Base-by-base conservation (phyloP, 2,113 vertebrate genomes). In the Chloropsis hardwickii region DNA sequence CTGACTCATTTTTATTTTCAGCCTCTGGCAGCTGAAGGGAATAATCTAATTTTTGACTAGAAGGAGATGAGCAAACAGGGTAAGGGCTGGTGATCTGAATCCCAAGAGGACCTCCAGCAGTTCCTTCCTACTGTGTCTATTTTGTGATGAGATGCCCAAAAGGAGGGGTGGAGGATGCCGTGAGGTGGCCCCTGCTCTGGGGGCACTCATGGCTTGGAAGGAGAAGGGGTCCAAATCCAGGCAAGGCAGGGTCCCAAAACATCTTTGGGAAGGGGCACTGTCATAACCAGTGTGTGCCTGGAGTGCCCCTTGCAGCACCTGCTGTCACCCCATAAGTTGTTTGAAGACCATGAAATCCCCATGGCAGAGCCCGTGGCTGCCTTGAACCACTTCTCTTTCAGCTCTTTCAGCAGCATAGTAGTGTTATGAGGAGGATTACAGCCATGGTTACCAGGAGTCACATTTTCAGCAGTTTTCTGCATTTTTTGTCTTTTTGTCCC, bases 341-440 rank as follows among this genome's bases (percentile, higher is more conserved):
- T 73, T 81, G 72, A 42, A 60, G 62, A 44, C 24, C 50, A 69
- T 2, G 2, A 50, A 58, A 64, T n/a, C 47, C 27, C 31, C 31
- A 16, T 12, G 54, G 45, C 56, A 83, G 42, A 81, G 42, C 25
- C 35, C 4, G 15, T 27, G 31, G 6, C 44, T 3, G 35, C 50
- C 37, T 71, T 78, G 45, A 86, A n/a, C 19, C 9, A 14, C 19
- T 65, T 48, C 37, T 65, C 29, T 44, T 70, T 74, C 42, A 58
- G 37, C 6, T 6, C n/a, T n/a, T n/a, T n/a, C n/a, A n/a, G 42
- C 2, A 2, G 18, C 0, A 0, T 5, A 33, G 48, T 1, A 8
- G 15, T 48, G 18, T 50, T 47, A 3, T 2, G 5, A 51, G 37
- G 15, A 85, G 48, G 31, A 89, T 84, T 86, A 73, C 64, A 81